Evolutionary conservation across 2,797 vertebrate genomes (phyloP).

Genomic region (Sebastes wilsoni): DNA sequence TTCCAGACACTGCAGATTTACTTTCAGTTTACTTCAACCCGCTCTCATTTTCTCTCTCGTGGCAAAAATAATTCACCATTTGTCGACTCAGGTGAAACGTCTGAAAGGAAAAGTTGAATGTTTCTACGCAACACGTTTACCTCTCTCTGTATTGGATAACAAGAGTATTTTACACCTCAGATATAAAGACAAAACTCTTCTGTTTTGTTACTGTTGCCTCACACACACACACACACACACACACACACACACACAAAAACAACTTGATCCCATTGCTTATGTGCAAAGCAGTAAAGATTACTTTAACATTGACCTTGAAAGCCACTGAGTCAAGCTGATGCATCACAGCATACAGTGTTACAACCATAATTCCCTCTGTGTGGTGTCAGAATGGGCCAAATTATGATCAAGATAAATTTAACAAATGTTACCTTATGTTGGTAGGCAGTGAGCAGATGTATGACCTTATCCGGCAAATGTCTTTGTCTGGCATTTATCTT

Average conservation of each 20-base stretch:
- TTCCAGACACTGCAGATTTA: not conserved
- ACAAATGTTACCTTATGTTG: not conserved
- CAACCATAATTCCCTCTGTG: not conserved
- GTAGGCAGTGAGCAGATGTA: not conserved
- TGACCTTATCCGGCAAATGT: not conserved
- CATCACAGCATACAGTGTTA: not conserved
- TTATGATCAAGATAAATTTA: slow-evolving; percentile 9
- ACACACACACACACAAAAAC: not conserved
- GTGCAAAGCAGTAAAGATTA: not conserved
- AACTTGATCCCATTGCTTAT: not conserved
- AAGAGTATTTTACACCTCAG: not conserved
- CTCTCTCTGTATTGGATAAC: not conserved
- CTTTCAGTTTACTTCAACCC: not conserved
- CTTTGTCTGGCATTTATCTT: not conserved
- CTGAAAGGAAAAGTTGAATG: not conserved
- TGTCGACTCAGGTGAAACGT: not conserved
- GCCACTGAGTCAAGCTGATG: not conserved
- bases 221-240: not conserved
- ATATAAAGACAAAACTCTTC: not conserved
- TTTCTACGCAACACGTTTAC: not conserved
- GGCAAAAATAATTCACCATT: not conserved
- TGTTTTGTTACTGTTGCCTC: not conserved
- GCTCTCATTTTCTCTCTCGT: not conserved
- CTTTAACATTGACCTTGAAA: slow-evolving; percentile 27
- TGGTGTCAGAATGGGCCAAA: not conserved